Evolutionary conservation across 2,888 invertebrate genomes (phyloP).

Genomic region (Lysandra bellargus): DNA sequence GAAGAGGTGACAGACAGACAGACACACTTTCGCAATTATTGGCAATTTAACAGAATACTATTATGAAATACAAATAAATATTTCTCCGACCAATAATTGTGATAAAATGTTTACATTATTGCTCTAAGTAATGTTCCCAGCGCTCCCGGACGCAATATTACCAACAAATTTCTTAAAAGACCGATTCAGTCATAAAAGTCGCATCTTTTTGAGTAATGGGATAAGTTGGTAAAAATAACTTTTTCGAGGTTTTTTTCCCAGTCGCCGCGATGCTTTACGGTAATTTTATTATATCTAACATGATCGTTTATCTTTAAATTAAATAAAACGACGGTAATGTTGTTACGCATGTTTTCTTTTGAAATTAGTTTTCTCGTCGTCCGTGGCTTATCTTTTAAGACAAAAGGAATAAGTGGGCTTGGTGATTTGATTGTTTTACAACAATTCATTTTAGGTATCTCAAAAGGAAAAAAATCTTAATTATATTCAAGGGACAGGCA

Average conservation of each 20-base stretch:
- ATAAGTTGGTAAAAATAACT: conserved; percentile 69
- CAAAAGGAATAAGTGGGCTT: not conserved
- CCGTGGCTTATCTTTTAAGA: not conserved
- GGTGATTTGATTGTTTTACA: not conserved
- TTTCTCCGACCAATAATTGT: not conserved
- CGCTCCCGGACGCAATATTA: conserved; percentile 36
- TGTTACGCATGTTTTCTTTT: conserved; percentile 10
- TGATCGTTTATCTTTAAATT: conserved; percentile 43
- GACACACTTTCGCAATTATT: too few relatives aligned
- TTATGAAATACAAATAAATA: not conserved
- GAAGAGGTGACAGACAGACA: too few relatives aligned
- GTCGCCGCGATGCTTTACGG: conserved; percentile 66
- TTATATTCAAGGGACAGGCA: too few relatives aligned
- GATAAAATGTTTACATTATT: conserved; percentile 32
- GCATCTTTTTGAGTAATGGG: conserved; percentile 72
- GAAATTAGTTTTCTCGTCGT: not conserved
- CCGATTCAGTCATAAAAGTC: conserved; percentile 71
- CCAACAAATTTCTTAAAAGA: conserved; percentile 68
- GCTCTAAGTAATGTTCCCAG: conserved; percentile 33
- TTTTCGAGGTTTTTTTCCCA: conserved; percentile 58
- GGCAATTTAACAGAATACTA: too few relatives aligned
- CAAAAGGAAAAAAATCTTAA: too few relatives aligned
- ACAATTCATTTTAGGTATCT: too few relatives aligned
- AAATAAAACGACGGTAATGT: conserved; percentile 3
- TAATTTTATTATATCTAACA: conserved; percentile 64